Percentiles rank a stretch among this genome's conserved stretches.
Evolutionary conservation across 1,140 invertebrate species (phyloP).

Genomic region (Danaus plexippus): DNA sequence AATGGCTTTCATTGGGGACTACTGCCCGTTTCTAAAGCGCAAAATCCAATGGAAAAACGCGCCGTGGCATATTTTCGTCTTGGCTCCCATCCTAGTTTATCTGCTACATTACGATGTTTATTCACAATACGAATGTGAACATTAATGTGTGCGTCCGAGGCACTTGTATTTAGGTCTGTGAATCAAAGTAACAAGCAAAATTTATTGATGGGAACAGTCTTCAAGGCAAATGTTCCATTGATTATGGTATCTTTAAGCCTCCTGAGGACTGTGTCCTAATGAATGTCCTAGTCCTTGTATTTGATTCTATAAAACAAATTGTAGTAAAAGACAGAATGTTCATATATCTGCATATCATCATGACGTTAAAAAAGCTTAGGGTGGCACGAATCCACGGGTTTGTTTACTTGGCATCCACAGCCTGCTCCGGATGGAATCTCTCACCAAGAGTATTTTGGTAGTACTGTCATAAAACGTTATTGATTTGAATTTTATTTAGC

Average conservation of each 20-base stretch:
- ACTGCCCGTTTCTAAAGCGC: conserved; percentile 63
- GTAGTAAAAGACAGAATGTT: too few relatives aligned
- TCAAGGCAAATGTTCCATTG: conserved; percentile 18
- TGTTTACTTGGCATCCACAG: conserved; percentile 28
- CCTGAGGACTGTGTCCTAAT: too few relatives aligned
- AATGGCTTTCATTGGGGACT: conserved; percentile 47
- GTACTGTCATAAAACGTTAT: too few relatives aligned
- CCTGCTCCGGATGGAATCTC: conserved; percentile 4
- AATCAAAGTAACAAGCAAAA: conserved; percentile 30
- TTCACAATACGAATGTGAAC: conserved; percentile 69
- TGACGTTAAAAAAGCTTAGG: conserved; percentile 21
- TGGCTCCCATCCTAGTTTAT: conserved; percentile 71
- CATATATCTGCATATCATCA: conserved; percentile 8
- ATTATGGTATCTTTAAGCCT: background rate
- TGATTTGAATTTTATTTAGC: too few relatives aligned
- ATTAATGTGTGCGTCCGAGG: conserved; percentile 65
- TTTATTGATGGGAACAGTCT: conserved; percentile 23
- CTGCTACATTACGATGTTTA: conserved; percentile 72
- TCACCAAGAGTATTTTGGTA: too few relatives aligned
- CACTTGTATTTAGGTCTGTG: conserved; percentile 51
- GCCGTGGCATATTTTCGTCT: conserved; percentile 70
- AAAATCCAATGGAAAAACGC: conserved; percentile 70
- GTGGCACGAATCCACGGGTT: conserved; percentile 26
- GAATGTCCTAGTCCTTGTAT: too few relatives aligned
- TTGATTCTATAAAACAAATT: too few relatives aligned